Conservation (phyloP, 2,888 invertebrate genomes). For the Sipunculus nudus region DNA sequence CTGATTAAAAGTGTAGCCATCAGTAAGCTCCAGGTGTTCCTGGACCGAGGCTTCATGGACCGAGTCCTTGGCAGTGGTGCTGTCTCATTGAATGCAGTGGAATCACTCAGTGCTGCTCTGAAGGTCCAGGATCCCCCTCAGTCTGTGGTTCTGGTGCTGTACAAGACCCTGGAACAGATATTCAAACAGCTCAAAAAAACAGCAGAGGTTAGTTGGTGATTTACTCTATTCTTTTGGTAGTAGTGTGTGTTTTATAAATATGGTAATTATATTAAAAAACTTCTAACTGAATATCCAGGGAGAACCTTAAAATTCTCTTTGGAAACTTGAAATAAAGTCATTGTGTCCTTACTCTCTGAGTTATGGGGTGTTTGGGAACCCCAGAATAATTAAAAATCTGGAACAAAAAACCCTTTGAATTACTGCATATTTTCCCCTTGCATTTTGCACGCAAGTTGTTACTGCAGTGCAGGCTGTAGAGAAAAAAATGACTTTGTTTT, state of each 20-base stretch:
- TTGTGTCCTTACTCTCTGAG: background rate
- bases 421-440: too few species aligned
- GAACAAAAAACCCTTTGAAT: too few species aligned
- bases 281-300: too few species aligned
- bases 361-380: background rate
- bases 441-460: too few species aligned
- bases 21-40: constrained; percentile 12
- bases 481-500: too few species aligned
- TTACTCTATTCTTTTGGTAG: background rate
- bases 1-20: constrained; percentile 4
- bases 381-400: too few species aligned
- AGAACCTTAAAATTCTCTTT: too few species aligned
- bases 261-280: background rate
- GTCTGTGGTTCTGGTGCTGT: constrained; percentile 46
- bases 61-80: background rate
- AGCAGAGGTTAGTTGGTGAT: constrained; percentile 7
- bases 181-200: constrained; percentile 25
- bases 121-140: constrained; percentile 53
- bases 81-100: constrained; percentile 26
- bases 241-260: background rate
- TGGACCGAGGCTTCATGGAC: constrained; percentile 8
- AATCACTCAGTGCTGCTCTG: constrained; percentile 51
- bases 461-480: too few species aligned
- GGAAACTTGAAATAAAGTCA: too few species aligned
- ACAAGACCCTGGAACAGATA: constrained; percentile 38